A percentile compares a stretch with the other conserved stretches of the same genome.
These are phyloP conservation scores for Nymphalis io DNA, from an alignment of 1,140 invertebrate genomes.

Conservation along the genomic window DNA sequence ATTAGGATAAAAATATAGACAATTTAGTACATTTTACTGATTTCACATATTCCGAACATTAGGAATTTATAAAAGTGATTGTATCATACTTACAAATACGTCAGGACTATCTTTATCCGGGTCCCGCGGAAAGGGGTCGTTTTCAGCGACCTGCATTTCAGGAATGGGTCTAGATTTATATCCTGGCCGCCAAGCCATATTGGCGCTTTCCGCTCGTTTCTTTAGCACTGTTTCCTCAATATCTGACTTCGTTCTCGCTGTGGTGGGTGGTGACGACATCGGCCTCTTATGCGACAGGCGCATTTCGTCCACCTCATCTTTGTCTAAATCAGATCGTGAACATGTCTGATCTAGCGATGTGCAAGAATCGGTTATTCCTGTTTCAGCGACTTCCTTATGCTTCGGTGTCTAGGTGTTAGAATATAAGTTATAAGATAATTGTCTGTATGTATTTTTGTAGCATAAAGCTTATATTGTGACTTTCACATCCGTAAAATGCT, in stretches of 20 bases:
- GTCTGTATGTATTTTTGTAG: too few species aligned
- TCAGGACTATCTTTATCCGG: slow-evolving; percentile 68
- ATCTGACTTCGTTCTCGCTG: slow-evolving; percentile 39
- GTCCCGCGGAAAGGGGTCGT: slow-evolving; percentile 51
- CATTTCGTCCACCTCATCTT: slow-evolving; percentile 43
- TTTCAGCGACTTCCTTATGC: slow-evolving; percentile 50
- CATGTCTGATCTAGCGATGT: slow-evolving; percentile 49
- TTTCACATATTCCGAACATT: too few species aligned
- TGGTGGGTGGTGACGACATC: slow-evolving; percentile 42
- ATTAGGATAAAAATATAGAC: too few species aligned
- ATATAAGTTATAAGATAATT: neutral
- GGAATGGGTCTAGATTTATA: slow-evolving; percentile 65
- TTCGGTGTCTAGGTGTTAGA: slow-evolving; percentile 46
- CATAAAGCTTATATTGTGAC: too few species aligned
- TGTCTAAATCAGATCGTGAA: slow-evolving; percentile 51
- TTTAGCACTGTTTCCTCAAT: slow-evolving; percentile 48
- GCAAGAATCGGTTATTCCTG: slow-evolving; percentile 46
- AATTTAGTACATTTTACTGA: too few species aligned
- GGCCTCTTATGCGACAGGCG: slow-evolving; percentile 38
- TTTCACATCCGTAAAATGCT: too few species aligned
- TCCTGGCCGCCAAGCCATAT: slow-evolving; percentile 43
- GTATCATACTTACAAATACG: slow-evolving; percentile 54
- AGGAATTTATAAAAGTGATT: too few species aligned
- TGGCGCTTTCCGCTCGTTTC: slow-evolving; percentile 50
- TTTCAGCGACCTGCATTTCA: slow-evolving; percentile 41